Conservation (phyloP, 2,797 vertebrate species). For the Etheostoma perlongum region DNA sequence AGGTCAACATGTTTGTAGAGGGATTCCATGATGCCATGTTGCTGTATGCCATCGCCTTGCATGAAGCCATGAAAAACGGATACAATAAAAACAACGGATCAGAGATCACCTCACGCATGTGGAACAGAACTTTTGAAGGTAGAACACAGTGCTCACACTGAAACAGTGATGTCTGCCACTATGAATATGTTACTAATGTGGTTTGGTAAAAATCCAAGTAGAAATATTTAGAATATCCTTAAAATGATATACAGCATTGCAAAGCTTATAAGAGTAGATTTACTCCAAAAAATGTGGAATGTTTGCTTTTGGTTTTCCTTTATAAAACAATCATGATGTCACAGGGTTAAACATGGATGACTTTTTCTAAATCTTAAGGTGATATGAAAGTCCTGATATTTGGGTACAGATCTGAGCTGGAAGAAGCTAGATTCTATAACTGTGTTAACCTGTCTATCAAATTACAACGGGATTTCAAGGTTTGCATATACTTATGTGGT, state of each 20-base stretch:
- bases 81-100: constrained; percentile 92
- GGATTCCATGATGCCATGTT: constrained; percentile 97
- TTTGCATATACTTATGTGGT: too few species aligned
- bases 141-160: constrained; percentile 22
- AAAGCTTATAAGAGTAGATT: neutral
- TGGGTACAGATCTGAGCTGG: too few species aligned
- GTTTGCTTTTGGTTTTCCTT: too few species aligned
- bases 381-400: too few species aligned
- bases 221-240: neutral
- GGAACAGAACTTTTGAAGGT: constrained; percentile 98
- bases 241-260: neutral
- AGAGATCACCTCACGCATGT: constrained; percentile 91
- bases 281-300: too few species aligned
- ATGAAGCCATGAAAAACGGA: constrained; percentile 92
- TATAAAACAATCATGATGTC: too few species aligned
- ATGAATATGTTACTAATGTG: neutral
- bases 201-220: neutral
- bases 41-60: constrained; percentile 93
- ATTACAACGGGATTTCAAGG: too few species aligned
- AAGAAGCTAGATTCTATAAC: too few species aligned
- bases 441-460: too few species aligned
- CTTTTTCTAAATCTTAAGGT: too few species aligned
- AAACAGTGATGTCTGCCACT: neutral
- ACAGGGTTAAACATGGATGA: too few species aligned
- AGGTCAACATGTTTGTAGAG: constrained; percentile 99